Base-by-base conservation (phyloP, 2,888 invertebrate genomes). In the Aethes cnicana region DNA sequence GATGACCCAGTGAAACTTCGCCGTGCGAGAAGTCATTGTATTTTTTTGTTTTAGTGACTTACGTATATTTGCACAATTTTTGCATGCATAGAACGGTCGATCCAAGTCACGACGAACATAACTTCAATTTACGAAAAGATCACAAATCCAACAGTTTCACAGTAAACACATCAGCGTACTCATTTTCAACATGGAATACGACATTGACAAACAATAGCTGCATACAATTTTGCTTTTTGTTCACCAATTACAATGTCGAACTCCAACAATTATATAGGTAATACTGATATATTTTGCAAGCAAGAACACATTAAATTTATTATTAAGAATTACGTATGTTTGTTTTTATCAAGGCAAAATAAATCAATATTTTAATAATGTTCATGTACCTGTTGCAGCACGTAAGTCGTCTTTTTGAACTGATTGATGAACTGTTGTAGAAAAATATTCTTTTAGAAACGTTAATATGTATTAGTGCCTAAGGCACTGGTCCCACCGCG, bases 341-440 rank as follows among this genome's bases (percentile, higher is more conserved):
- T 11, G 2, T 12, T 28, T 1, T 6, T 0, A 28, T 2, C 9
- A 1, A 11, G 14, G n/a, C 41, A 48, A 39, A 49, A 42, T 42
- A 42, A 42, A 49, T 42, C 41, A 49, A 14, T 42, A 14, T 33
- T 26, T 35, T 33, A 33, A 26, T 5, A 42, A 42, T 42, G 33
- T 36, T 36, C 20, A 36, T 14, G 20, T 49, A 49, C 49, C 49
- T 49, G 49, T 14, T 35, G 49, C 35, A 42, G 41, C 3, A 35
- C 26, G 49, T 49, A 41, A 16, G 49, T 42, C 49, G 35, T 49
- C 49, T 49, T 49, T 49, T 42, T 42, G 42, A 42, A 26, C 4
- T 49, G 42, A 42, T 49, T 33, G n/a, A n/a, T n/a, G 49, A 49
- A 49, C 49, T 49, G 49, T 33, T 42, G 42, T 42, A 26, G 49